phyloP scores from a whole-genome alignment of 1,140 invertebrate genomes.

The Lanistes nyassanus region DNA sequence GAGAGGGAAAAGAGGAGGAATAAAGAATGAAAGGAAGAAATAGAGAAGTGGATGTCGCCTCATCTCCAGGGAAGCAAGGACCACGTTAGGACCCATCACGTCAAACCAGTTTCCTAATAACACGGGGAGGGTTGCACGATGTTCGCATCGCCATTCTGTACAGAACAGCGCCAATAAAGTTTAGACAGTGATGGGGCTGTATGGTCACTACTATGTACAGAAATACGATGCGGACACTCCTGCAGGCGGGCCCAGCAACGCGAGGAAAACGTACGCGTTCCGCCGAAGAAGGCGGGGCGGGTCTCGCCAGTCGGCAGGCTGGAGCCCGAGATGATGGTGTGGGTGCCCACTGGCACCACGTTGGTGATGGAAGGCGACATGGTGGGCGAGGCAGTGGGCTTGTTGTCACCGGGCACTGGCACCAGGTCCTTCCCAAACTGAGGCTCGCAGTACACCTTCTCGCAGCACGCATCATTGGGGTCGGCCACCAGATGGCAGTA shows the following conservation, averaged over 20 bases:
- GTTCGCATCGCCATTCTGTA: too few relatives aligned
- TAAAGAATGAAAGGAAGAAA: neutral
- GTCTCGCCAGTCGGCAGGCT: conserved; percentile 6
- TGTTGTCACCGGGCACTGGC: conserved; percentile 29
- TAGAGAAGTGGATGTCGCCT: neutral
- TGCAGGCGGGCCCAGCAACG: too few relatives aligned
- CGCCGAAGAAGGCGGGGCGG: neutral
- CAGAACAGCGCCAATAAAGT: too few relatives aligned
- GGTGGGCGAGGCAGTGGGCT: conserved; percentile 31
- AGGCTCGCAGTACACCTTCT: conserved; percentile 36
- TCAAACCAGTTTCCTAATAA: too few relatives aligned
- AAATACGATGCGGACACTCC: too few relatives aligned
- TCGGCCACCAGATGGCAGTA: conserved; percentile 45
- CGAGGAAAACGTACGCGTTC: neutral
- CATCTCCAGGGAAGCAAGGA: too few relatives aligned
- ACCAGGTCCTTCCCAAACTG: conserved; percentile 24
- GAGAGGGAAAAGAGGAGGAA: neutral
- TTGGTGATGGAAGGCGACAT: conserved; percentile 29
- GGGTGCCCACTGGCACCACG: conserved; percentile 39
- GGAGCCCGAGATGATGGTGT: conserved; percentile 26
- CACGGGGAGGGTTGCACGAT: too few relatives aligned
- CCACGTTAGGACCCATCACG: too few relatives aligned
- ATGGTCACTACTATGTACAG: too few relatives aligned
- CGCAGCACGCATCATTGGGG: conserved; percentile 47
- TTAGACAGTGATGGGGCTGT: too few relatives aligned